Evolutionary conservation across 2,888 invertebrate species (phyloP), one percentile per base, ranked within the genome.

Genomic region (Callyntrura sp.): DNA sequence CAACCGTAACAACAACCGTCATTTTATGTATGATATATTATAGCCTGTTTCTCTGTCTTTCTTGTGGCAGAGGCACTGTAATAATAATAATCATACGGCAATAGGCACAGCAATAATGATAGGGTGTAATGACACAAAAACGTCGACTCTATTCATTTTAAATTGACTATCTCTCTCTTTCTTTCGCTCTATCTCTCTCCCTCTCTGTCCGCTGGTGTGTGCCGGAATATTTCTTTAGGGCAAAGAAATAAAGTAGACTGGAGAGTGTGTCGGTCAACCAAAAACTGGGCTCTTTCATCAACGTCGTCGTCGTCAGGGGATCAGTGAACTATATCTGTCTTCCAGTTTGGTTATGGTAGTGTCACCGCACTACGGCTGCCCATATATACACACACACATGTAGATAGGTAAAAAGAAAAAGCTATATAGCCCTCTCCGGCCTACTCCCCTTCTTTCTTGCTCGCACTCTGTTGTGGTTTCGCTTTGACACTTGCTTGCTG

Each of bases 381-480:
- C 35, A 35, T 6, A 35, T 6, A 35, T 6, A 35, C 35, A 35
- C 35, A 35, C 35, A 35, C 35, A 35, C 35, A 35, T 4, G 35
- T 35, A 35, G 35, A 35, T 35, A 35, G 35, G 35, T 35, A 35
- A 6, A 35, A 4, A 35, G 35, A 35, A 35, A 51, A 35, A 35
- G 35, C 35, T 35, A 2, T 35, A 35, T 35, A n/a, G n/a, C n/a
- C 3, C 51, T 51, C 14, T 51, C 35, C 6, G 35, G 35, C 35
- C 35, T 6, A 35, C 35, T 35, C 35, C 35, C 35, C 35, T 35
- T 35, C 35, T 35, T 35, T 35, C 35, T 35, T 35, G 2, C 35
- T 35, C 35, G 35, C 35, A 35, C 17, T 68, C 68, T 68, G 68
- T 68, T 68, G 68, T 68, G 68, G 68, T 68, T 68, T 68, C 14